These are phyloP conservation scores for Mythimna vitellina DNA, from an alignment of 2,888 invertebrate genomes.

Conservation along the genomic window DNA sequence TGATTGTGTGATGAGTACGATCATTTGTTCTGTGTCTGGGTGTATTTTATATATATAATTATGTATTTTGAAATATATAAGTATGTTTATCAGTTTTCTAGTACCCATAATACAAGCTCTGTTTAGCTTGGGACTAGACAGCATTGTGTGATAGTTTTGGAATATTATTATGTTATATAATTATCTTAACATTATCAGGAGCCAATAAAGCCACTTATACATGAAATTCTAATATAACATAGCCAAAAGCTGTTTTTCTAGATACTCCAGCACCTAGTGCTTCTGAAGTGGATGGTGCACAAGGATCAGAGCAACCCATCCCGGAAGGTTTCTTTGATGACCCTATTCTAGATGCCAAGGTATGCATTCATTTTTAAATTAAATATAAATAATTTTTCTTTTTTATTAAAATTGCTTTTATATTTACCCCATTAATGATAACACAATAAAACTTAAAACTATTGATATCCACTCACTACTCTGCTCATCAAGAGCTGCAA, in stretches of 20 bases:
- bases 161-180: too few relatives aligned
- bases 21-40: too few relatives aligned
- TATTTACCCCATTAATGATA: not conserved
- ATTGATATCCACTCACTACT: not conserved
- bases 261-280: slow-evolving; percentile 77
- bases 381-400: not conserved
- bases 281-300: slow-evolving; percentile 70
- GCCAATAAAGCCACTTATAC: not conserved
- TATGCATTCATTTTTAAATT: not conserved
- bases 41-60: too few relatives aligned
- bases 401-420: slow-evolving; percentile 3
- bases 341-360: slow-evolving; percentile 95
- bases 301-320: slow-evolving; percentile 84
- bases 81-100: too few relatives aligned
- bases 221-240: not conserved
- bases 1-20: too few relatives aligned
- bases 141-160: too few relatives aligned
- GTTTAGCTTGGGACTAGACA: too few relatives aligned
- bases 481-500: not conserved
- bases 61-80: too few relatives aligned
- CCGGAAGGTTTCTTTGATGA: slow-evolving; percentile 97
- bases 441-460: slow-evolving; percentile 21
- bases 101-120: too few relatives aligned
- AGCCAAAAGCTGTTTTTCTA: slow-evolving; percentile 31
- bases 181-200: not conserved